Evolutionary conservation across 1,140 invertebrate species (phyloP).

Genomic region (Camponotus vicinus): DNA sequence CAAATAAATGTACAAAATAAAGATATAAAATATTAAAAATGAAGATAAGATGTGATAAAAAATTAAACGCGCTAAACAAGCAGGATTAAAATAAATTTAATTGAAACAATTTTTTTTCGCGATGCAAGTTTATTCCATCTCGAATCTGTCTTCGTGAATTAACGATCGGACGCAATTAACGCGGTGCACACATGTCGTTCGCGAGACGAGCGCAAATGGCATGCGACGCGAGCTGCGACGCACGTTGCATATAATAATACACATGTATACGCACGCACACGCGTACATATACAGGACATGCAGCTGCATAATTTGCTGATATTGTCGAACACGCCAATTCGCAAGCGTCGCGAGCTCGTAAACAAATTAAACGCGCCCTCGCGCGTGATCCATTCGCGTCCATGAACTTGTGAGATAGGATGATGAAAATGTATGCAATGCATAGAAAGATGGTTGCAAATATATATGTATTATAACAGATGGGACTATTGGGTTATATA

Average conservation of each 20-base stretch:
- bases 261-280: not conserved
- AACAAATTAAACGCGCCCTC: conserved; percentile 48
- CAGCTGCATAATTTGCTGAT: conserved; percentile 73
- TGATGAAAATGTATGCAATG: conserved; percentile 12
- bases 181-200: conserved; percentile 39
- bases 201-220: conserved; percentile 44
- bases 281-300: conserved; percentile 50
- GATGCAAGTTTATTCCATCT: conserved; percentile 17
- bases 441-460: not conserved
- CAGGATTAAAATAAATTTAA: conserved; percentile 27
- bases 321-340: conserved; percentile 53
- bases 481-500: not conserved
- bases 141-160: conserved; percentile 29
- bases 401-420: conserved; percentile 43
- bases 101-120: not conserved
- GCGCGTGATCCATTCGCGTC: conserved; percentile 28
- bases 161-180: conserved; percentile 52
- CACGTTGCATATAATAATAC: conserved; percentile 71
- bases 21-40: no score
- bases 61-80: not conserved
- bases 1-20: no score
- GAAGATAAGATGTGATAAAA: not conserved
- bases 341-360: conserved; percentile 29
- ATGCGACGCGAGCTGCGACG: conserved; percentile 39
- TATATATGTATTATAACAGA: not conserved